A percentile compares a stretch with the other conserved stretches of the same genome.
Evolutionary conservation across 2,113 vertebrate species (phyloP).

Genomic region (Cyprinodon brontotheroides): DNA sequence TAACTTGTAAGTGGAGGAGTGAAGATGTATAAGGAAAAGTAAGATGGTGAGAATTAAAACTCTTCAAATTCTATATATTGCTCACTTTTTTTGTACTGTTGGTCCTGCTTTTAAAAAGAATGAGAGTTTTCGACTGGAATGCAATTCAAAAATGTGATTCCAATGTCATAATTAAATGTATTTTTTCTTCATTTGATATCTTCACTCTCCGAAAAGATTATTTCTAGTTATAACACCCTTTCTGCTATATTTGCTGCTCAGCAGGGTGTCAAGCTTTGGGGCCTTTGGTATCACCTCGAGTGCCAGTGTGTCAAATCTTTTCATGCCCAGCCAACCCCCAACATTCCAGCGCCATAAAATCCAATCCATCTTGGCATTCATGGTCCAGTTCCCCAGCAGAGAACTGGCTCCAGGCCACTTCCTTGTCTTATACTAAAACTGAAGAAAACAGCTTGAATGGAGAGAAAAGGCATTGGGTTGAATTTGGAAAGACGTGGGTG

Average conservation of each 20-base stretch:
- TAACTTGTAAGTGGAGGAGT: neutral
- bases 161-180: neutral
- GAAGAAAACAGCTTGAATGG: slow-evolving; percentile 52
- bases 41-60: neutral
- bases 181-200: slow-evolving; percentile 11
- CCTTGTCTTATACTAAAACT: slow-evolving; percentile 49
- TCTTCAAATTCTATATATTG: neutral
- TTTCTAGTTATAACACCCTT: slow-evolving; percentile 33
- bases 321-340: slow-evolving; percentile 67
- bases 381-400: slow-evolving; percentile 38
- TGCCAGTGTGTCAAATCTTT: slow-evolving; percentile 66
- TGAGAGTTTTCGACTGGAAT: neutral
- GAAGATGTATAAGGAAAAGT: slow-evolving; percentile 2
- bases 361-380: slow-evolving; percentile 69
- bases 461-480: slow-evolving; percentile 15
- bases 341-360: slow-evolving; percentile 67
- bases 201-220: slow-evolving; percentile 11
- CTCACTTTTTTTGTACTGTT: neutral
- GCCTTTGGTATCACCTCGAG: slow-evolving; percentile 54
- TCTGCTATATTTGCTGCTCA: slow-evolving; percentile 59
- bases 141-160: neutral
- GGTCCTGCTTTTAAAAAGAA: neutral
- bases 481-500: slow-evolving; percentile 28
- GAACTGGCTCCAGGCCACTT: slow-evolving; percentile 54
- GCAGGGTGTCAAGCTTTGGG: slow-evolving; percentile 43